Base-by-base conservation (phyloP, 1,140 invertebrate species). In the Belonocnema kinseyi region DNA sequence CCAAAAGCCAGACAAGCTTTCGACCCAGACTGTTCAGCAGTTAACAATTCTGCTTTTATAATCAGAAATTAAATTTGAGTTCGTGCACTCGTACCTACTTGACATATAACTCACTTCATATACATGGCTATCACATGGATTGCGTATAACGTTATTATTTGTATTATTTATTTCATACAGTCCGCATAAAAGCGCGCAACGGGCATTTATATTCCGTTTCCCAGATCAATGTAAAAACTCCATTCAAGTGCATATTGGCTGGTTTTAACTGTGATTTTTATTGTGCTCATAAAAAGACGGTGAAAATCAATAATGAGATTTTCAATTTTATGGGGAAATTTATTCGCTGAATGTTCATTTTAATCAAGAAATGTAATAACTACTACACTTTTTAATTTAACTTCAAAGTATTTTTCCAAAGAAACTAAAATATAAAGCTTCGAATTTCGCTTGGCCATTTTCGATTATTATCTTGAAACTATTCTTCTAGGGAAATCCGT, bases 41-140 rank as follows among this genome's bases (percentile, higher is more conserved):
- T 83, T 76, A 82, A 56, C 77, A 78, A 82, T 78, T 81, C 75
- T 76, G 73, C 75, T 83, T 80, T 79, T 83, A 74, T 73, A 79
- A 83, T 79, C 19, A 77, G 79, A 78, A 79, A 81, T 83, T 77
- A 80, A 80, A 83, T 79, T 81, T 53, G 58, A 73, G 74, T 75
- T 70, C 77, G 79, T 78, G 66, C 77, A 73, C 74, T 77, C 76
- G 54, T 75, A 21, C 13, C 51, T 58, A 80, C 76, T 78, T 66
- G 71, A 72, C 72, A 66, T 33, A 66, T 40, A 66, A 66, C 61
- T 66, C 40, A 5, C 11, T 26, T n/a, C 1, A 14, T 33, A 4
- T 26, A 33, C 26, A 33, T 46, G 33, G 7, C 26, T 46, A 7
- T 26, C 26, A 66, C 61, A 33, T 16, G 11, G 8, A 66, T 66